Evolutionary conservation across 2,888 invertebrate species (phyloP), one percentile per base, ranked within the genome.

Genomic region (Silvanus unidentatus): DNA sequence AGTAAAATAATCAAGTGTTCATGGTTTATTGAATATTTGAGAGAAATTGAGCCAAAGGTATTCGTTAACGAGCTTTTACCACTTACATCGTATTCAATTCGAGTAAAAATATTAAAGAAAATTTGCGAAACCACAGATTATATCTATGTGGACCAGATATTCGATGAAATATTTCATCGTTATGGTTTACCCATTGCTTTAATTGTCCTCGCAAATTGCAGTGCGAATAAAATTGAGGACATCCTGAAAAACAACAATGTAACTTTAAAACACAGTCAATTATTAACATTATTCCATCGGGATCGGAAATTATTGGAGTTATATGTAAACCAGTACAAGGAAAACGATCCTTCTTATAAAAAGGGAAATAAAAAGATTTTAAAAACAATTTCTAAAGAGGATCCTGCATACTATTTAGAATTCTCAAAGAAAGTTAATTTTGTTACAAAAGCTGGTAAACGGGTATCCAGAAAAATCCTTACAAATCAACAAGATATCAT

Each of bases 61-160:
- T 42, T 62, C 11, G 54, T 60, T 1, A 52, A 58, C 45, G 50
- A 55, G 1, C 50, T 58, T 40, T 47, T 62, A 30, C 58, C 58
- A 11, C 34, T 44, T 35, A 47, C 59, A 14, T 60, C 60, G 6
- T 58, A 48, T 44, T 38, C 53, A 5, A 16, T 52, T 16, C 49
- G 55, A 40, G 54, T 54, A 46, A 62, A 60, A 47, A 43, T 60
- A 15, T 37, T 60, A 15, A 57, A 52, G 28, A 58, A 53, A 29
- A 36, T 62, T 4, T 47, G 47, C 32, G 37, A 47, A 11, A 42
- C 42, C 39, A 41, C 50, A 32, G 37, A n/a, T 43, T 47, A 51
- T 30, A 42, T 44, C 13, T 50, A 53, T 37, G 47, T 55, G 34
- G 56, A 62, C 38, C 14, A 47, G 30, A 39, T 59, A 14, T 58